Conservation (phyloP, 30 jellyfish, hydroid and myxozoan species). For the Aurelia aurita region DNA sequence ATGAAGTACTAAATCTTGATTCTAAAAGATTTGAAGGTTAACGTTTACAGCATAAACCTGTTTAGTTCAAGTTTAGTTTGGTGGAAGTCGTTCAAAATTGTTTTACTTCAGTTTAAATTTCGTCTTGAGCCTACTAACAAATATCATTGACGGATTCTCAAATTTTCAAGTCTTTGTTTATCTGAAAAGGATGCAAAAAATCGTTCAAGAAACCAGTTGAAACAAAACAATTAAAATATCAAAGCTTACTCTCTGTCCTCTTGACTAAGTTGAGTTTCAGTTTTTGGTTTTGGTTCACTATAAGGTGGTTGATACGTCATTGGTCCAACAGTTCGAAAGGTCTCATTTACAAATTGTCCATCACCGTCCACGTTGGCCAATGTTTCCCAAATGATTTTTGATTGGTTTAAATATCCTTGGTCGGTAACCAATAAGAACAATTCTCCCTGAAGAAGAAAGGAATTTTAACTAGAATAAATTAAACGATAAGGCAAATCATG, state of each 20-base stretch:
- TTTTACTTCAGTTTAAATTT: no score
- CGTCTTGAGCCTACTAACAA: no score
- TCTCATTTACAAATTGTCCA: conserved; percentile 95
- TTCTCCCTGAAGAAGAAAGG: conserved; percentile 67
- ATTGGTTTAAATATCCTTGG: conserved; percentile 93
- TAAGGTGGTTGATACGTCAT: conserved; percentile 30
- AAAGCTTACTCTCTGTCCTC: conserved; percentile 77
- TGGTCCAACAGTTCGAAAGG: conserved; percentile 78
- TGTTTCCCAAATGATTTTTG: conserved; percentile 96
- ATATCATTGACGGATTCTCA: no score
- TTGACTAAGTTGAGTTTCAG: conserved; percentile 35
- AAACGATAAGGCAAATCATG: no score
- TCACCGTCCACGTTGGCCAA: conserved; percentile 97
- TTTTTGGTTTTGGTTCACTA: conserved; percentile 19
- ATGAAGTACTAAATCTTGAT: no score
- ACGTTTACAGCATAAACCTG: no score
- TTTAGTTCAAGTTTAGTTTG: no score
- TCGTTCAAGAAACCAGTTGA: not conserved
- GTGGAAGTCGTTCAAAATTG: no score
- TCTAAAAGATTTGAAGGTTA: no score
- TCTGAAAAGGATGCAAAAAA: not conserved
- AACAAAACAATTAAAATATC: not conserved
- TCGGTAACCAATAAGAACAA: conserved; percentile 92
- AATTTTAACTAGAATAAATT: no score
- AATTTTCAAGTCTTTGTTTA: not conserved